These are phyloP conservation scores for Procavia capensis DNA, from an alignment of 2,113 vertebrate species.

Conservation along the genomic window DNA sequence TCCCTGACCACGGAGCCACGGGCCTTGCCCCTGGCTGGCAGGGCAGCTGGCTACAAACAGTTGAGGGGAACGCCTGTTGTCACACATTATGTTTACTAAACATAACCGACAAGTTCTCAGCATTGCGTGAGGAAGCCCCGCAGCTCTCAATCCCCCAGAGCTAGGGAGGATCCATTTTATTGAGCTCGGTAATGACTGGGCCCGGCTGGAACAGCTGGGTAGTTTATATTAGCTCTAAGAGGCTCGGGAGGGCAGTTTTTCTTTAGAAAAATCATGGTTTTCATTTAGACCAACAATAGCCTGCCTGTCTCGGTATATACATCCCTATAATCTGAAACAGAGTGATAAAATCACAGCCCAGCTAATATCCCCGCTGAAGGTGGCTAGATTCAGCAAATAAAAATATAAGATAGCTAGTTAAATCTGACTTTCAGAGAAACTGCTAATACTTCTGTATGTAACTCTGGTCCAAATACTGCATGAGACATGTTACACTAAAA, in stretches of 20 bases:
- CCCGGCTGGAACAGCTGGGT: conserved; percentile 82
- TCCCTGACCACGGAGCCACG: conserved; percentile 59
- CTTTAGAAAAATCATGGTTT: conserved; percentile 88
- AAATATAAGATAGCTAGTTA: neutral
- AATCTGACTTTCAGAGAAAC: conserved; percentile 34
- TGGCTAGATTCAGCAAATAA: conserved; percentile 26
- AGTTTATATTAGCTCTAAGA: conserved; percentile 88
- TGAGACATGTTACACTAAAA: neutral
- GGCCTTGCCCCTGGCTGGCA: conserved; percentile 67
- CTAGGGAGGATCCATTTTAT: conserved; percentile 89
- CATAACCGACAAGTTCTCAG: conserved; percentile 86
- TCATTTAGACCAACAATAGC: conserved; percentile 81
- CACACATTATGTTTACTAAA: conserved; percentile 87
- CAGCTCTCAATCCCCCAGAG: conserved; percentile 82
- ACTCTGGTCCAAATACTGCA: neutral
- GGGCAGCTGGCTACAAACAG: conserved; percentile 57
- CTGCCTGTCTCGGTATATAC: conserved; percentile 78
- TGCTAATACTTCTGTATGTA: neutral
- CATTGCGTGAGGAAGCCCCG: conserved; percentile 79
- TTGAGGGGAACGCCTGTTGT: conserved; percentile 79
- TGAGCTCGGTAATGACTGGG: conserved; percentile 86
- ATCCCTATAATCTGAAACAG: conserved; percentile 72
- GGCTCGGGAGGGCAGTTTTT: conserved; percentile 84
- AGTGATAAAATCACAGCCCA: conserved; percentile 27
- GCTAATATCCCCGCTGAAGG: neutral